Evolutionary conservation across 2,888 invertebrate species (phyloP), one percentile per base, ranked within the genome.

Genomic region (Meteorus colon): DNA sequence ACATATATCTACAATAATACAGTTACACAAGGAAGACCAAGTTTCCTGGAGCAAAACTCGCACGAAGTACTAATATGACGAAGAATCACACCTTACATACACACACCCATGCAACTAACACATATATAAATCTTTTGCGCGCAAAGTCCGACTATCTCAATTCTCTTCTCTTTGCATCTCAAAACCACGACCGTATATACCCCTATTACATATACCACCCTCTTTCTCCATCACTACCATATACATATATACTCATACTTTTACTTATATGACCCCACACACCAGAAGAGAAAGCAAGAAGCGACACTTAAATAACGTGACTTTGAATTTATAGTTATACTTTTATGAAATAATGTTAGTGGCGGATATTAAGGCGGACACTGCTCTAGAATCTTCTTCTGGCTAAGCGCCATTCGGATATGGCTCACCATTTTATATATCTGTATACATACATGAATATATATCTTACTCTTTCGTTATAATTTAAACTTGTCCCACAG

Each of bases 321-420:
- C 86, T 89, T 89, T 85, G 85, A 84, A 89, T 89, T 89, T 89
- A 89, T 89, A 87, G 89, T 89, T 87, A 89, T 89, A 89, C 89
- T 89, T 89, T 89, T 89, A 89, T 89, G 89, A 89, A 89, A 89
- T 89, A 89, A 89, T 87, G 89, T 89, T 89, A 89, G 89, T 87
- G 88, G 89, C 87, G 89, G 89, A 89, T 89, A 89, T 89, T 89
- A 89, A 89, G 86, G 86, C 88, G 87, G 89, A 89, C 89, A 88
- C 82, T 73, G 67, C 19, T 19, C n/a, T 1, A 55, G 27, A 51
- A 59, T 65, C 48, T 45, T 59, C 80, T 81, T 82, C 84, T 86
- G 85, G 86, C 85, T 84, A 75, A 82, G 83, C 84, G 85, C 85
- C 85, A 86, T 84, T 84, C 84, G 81, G 83, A 81, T 82, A 80